A percentile compares a stretch with the other conserved stretches of the same genome.
These are phyloP conservation scores for Noctuana brunneofusca DNA, from an alignment of 2,888 invertebrate species.

Conservation along the genomic window DNA sequence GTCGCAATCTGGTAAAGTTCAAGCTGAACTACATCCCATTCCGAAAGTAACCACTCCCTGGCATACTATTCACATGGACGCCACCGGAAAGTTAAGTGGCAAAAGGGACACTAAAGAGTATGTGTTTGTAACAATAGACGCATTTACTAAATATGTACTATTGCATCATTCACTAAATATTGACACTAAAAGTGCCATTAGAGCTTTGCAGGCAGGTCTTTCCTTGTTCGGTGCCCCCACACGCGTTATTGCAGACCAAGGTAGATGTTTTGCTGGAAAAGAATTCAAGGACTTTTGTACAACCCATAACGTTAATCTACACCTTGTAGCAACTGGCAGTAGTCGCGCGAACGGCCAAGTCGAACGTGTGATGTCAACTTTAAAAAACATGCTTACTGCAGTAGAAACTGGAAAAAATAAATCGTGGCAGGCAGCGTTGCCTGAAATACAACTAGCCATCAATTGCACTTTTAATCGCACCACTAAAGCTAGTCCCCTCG, in stretches of 20 bases:
- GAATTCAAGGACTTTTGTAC: neutral
- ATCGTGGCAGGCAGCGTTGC: constrained; percentile 42
- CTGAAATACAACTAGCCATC: constrained; percentile 44
- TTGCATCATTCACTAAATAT: neutral
- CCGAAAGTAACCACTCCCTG: constrained; percentile 44
- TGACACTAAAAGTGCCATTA: neutral
- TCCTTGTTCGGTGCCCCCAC: neutral
- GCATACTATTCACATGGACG: constrained; percentile 36
- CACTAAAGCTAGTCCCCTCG: constrained; percentile 4
- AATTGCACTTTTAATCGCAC: constrained; percentile 39
- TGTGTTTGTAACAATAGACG: neutral
- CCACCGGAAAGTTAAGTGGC: neutral
- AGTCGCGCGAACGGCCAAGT: neutral
- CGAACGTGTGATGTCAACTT: neutral
- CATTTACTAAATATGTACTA: neutral
- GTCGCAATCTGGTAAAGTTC: constrained; percentile 44
- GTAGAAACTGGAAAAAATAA: constrained; percentile 37
- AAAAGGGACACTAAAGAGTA: neutral
- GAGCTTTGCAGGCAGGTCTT: neutral
- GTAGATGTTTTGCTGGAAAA: neutral
- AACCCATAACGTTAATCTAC: neutral
- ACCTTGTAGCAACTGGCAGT: neutral
- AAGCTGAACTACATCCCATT: constrained; percentile 48
- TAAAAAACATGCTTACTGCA: neutral
- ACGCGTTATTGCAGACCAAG: neutral